These are phyloP conservation scores for Orgyia antiqua DNA, from an alignment of 2,888 invertebrate species.

Conservation along the genomic window DNA sequence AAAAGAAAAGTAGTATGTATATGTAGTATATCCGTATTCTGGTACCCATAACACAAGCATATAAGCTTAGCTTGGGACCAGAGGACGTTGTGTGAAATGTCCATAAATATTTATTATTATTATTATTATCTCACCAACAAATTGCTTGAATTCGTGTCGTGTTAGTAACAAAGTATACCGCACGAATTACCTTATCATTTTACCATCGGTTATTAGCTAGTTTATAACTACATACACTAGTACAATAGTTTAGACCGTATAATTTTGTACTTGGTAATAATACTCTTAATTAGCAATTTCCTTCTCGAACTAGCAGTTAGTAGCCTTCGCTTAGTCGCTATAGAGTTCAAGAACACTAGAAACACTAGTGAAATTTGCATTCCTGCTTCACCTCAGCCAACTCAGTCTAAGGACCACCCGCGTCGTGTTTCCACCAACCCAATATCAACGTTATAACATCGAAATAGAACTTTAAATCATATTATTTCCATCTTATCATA, in stretches of 20 bases:
- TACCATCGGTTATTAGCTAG: slow-evolving; percentile 25
- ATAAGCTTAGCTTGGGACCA: no score
- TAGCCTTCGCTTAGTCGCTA: slow-evolving; percentile 41
- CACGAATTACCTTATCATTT: slow-evolving; percentile 21
- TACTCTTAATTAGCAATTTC: slow-evolving; percentile 36
- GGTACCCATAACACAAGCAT: no score
- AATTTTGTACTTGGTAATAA: slow-evolving; percentile 22
- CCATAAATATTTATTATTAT: no score
- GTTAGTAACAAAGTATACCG: no score
- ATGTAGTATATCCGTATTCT: no score
- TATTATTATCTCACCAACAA: no score
- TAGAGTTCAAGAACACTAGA: slow-evolving; percentile 53
- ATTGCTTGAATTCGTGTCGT: no score
- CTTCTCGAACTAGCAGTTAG: slow-evolving; percentile 37
- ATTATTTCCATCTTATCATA: slow-evolving; percentile 34
- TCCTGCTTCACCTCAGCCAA: slow-evolving; percentile 61
- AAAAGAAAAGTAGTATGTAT: no score
- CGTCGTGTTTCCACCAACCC: slow-evolving; percentile 50
- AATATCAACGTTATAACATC: slow-evolving; percentile 65
- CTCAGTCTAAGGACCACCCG: slow-evolving; percentile 72
- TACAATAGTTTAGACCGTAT: slow-evolving; percentile 18
- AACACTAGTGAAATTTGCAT: slow-evolving; percentile 71
- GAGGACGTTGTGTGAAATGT: no score
- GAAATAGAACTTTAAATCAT: slow-evolving; percentile 52
- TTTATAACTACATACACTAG: slow-evolving; percentile 27